Conservation (phyloP, 1,140 invertebrate genomes). For the Helicoverpa zea region DNA sequence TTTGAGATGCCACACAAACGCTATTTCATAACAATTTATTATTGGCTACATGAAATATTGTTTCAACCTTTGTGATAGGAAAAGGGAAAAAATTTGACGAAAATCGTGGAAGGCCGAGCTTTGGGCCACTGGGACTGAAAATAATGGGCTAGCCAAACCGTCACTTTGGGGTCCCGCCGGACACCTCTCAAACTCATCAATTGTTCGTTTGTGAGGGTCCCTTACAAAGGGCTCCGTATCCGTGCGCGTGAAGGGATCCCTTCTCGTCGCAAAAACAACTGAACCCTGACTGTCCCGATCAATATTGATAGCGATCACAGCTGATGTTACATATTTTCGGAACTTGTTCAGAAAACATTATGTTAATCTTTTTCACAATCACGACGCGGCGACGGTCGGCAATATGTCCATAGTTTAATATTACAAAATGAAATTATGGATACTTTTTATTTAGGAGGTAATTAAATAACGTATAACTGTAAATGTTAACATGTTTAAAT, state of each 20-base stretch:
- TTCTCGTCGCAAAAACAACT: constrained; percentile 17
- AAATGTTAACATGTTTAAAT: too few species aligned
- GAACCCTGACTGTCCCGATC: not conserved
- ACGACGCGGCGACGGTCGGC: too few species aligned
- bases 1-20: not conserved
- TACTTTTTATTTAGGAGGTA: too few species aligned
- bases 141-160: constrained; percentile 24
- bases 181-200: constrained; percentile 30
- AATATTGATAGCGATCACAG: not conserved
- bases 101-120: not conserved
- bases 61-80: not conserved
- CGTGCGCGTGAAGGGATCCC: constrained; percentile 11
- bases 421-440: too few species aligned
- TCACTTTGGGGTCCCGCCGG: constrained; percentile 22
- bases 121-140: constrained; percentile 12
- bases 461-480: too few species aligned
- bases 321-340: not conserved
- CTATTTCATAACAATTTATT: constrained; percentile 4
- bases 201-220: constrained; percentile 23
- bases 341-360: not conserved
- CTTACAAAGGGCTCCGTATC: not conserved
- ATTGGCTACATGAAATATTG: not conserved
- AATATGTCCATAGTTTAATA: too few species aligned
- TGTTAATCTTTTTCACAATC: too few species aligned
- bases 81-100: constrained; percentile 11